Conservation (phyloP, 2,888 invertebrate genomes). For the Lasioglossum lativentre region DNA sequence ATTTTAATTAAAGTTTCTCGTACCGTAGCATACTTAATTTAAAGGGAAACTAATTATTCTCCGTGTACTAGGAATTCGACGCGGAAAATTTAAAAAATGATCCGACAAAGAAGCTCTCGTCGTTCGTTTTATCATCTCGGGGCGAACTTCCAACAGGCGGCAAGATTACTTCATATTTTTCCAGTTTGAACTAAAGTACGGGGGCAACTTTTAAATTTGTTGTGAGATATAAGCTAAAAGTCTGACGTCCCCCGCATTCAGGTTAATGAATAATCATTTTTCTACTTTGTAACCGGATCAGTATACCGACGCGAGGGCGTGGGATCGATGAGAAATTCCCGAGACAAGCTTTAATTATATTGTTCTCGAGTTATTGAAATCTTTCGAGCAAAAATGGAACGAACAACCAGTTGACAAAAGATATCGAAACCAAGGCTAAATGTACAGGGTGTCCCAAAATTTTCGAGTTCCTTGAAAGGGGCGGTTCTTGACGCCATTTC, state of each 20-base stretch:
- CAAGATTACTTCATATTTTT: constrained; percentile 19
- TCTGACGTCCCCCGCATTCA: neutral
- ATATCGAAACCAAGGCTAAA: neutral
- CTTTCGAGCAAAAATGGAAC: neutral
- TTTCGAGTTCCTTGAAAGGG: too few species aligned
- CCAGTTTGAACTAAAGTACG: constrained; percentile 7
- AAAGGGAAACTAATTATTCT: constrained; percentile 15
- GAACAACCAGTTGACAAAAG: neutral
- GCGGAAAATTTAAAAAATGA: constrained; percentile 24
- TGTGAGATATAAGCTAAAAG: constrained; percentile 18
- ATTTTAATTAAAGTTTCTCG: constrained; percentile 11
- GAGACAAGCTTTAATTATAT: neutral
- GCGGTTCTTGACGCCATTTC: too few species aligned
- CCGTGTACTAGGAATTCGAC: constrained; percentile 12
- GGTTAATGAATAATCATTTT: constrained; percentile 20
- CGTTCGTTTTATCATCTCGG: constrained; percentile 12
- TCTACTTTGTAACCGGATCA: constrained; percentile 17
- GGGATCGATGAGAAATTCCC: neutral
- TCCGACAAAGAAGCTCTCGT: constrained; percentile 10
- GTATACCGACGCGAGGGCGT: neutral
- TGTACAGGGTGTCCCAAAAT: neutral
- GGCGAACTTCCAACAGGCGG: constrained; percentile 16
- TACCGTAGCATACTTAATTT: constrained; percentile 1
- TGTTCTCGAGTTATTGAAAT: neutral
- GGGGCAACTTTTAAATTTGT: constrained; percentile 20